Conservation (phyloP, 2,797 vertebrate species). For the Lophius americanus region DNA sequence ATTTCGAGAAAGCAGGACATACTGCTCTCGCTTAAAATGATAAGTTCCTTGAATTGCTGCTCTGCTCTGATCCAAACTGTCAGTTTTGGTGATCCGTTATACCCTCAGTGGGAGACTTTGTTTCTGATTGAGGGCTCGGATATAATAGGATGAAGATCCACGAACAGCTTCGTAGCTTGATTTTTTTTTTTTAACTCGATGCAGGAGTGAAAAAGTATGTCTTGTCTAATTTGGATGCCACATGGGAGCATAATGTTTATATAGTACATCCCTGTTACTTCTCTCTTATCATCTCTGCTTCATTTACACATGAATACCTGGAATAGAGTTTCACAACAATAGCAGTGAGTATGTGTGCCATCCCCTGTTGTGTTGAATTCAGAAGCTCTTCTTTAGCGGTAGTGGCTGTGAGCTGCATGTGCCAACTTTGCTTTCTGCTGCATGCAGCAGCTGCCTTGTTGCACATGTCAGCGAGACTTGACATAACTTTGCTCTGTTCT, state of each 20-base stretch:
- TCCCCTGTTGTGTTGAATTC: conserved; percentile 15
- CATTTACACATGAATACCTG: conserved; percentile 47
- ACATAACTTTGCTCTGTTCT: conserved; percentile 71
- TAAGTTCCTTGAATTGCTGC: too few relatives aligned
- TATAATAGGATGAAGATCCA: not conserved
- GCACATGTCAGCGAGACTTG: conserved; percentile 68
- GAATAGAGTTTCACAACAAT: conserved; percentile 40
- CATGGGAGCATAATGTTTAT: conserved; percentile 26
- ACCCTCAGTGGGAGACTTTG: not conserved
- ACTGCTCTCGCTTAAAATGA: too few relatives aligned
- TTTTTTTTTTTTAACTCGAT: not conserved
- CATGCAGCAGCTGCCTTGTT: conserved; percentile 49
- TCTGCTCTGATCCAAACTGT: too few relatives aligned
- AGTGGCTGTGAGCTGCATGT: conserved; percentile 50
- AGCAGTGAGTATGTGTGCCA: conserved; percentile 20
- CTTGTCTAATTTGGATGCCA: not conserved
- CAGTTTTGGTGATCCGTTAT: too few relatives aligned
- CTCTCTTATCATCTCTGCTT: conserved; percentile 32
- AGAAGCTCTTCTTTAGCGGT: conserved; percentile 66
- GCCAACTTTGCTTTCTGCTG: conserved; percentile 50
- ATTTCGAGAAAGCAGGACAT: too few relatives aligned
- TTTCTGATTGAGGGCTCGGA: not conserved
- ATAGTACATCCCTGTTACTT: not conserved
- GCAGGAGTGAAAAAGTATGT: not conserved
- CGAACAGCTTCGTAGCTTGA: not conserved